Percentiles rank a stretch among this genome's conserved stretches.
These are phyloP conservation scores for Tapirus terrestris DNA, from an alignment of 2,113 vertebrate genomes.

Conservation along the genomic window DNA sequence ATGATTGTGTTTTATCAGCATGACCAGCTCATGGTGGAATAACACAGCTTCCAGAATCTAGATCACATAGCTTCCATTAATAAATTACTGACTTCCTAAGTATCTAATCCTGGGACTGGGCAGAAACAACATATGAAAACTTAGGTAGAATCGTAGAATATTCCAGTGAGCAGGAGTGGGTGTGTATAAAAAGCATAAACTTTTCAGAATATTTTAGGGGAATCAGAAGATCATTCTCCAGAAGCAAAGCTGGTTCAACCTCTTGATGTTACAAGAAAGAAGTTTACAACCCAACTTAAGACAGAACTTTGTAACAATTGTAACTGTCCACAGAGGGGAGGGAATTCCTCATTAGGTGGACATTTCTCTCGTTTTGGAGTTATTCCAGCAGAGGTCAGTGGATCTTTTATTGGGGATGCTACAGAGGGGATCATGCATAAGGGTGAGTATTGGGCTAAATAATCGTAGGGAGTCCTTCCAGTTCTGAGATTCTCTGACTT, in stretches of 20 bases:
- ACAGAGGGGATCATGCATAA: neutral
- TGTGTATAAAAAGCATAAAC: neutral
- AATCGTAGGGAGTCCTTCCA: neutral
- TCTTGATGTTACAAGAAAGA: neutral
- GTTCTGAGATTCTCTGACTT: neutral
- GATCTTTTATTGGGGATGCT: neutral
- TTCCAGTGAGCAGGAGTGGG: neutral
- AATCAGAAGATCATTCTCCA: neutral
- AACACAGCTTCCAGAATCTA: neutral
- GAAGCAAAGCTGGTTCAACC: neutral
- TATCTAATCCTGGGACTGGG: neutral
- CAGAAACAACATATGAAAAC: neutral
- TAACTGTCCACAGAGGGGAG: neutral
- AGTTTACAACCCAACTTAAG: neutral
- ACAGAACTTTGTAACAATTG: neutral
- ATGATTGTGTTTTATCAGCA: neutral
- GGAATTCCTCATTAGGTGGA: neutral
- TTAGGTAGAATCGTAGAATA: neutral
- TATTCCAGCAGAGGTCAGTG: neutral
- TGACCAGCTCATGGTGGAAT: neutral
- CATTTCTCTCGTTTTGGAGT: neutral
- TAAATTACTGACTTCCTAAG: neutral
- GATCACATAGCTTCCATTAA: neutral
- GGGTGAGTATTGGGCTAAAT: neutral
- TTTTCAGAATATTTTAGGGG: neutral